Base-by-base conservation (phyloP, 2,888 invertebrate genomes). In the Cosmopolites sordidus region DNA sequence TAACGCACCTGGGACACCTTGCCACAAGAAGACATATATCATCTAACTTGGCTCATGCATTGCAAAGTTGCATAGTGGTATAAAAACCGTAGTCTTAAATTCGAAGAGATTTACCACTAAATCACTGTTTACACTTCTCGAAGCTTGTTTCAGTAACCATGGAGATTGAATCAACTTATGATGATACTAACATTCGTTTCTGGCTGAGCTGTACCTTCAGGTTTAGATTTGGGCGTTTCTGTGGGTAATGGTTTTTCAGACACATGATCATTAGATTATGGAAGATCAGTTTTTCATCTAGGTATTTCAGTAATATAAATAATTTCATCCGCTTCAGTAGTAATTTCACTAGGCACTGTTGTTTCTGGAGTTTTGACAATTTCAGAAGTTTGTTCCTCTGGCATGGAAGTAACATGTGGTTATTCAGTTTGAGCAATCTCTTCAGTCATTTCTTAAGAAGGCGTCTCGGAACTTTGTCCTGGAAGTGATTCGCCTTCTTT, bases 181-280 rank as follows among this genome's bases (percentile, higher is more conserved):
- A n/a, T n/a, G n/a, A n/a, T n/a, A n/a, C n/a, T n/a, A n/a, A n/a
- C n/a, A n/a, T n/a, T n/a, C n/a, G 29, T 41, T 33, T 41, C 43
- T 1, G 50, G 22, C 22, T 30, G 37, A 14, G 33, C 11, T 38
- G 22, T 42, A 48, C 8, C n/a, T 38, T 18, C 43, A 27, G 42
- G 14, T 11, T 33, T 11, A 16, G 16, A 27, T 48, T 48, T 48
- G 2, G 58, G 51, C 18, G 30, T 29, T 38, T 45, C 54, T 16
- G 58, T 54, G 39, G 51, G 15, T 16, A 43, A 29, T 16, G 42
- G 48, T 27, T 55, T 58, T 56, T 65, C 65, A 40, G 60, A 60
- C 29, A 64, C 58, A 45, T 65, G 65, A 50, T 65, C 64, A 63
- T 62, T 65, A 12, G 64, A 60, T 48, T 61, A 57, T 12, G 62